These are phyloP conservation scores for Ptychadena robeensis DNA, from an alignment of 2,797 vertebrate genomes.

Conservation along the genomic window DNA sequence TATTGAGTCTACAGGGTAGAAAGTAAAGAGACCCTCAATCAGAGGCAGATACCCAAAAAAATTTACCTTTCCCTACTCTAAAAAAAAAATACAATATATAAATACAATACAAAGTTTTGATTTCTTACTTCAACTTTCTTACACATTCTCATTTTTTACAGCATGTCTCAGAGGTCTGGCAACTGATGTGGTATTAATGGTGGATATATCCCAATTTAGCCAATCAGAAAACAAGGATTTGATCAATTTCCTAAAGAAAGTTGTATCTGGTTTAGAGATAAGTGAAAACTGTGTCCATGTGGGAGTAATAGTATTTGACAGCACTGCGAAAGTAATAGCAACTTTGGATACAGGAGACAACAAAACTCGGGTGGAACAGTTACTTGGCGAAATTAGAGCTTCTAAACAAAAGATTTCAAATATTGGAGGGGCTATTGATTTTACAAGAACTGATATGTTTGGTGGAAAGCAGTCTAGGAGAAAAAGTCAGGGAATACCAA, in stretches of 20 bases:
- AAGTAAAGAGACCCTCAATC: too few species aligned
- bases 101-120: too few species aligned
- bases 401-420: conserved; percentile 54
- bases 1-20: too few species aligned
- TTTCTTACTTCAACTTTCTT: too few species aligned
- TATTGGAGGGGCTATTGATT: conserved; percentile 62
- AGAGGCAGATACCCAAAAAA: too few species aligned
- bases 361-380: conserved; percentile 54
- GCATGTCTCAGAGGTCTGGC: conserved; percentile 64
- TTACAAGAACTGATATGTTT: conserved; percentile 62
- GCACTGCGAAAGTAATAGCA: conserved; percentile 21
- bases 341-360: conserved; percentile 50
- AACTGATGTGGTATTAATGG: conserved; percentile 67
- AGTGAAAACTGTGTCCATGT: conserved; percentile 59
- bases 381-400: conserved; percentile 58
- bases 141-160: conserved; percentile 11
- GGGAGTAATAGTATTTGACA: conserved; percentile 63
- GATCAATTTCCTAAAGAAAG: conserved; percentile 62
- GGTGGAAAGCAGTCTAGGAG: conserved; percentile 55
- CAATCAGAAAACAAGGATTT: conserved; percentile 50
- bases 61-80: too few species aligned
- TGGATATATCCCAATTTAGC: conserved; percentile 63
- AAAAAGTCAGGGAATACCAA: conserved; percentile 64
- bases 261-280: conserved; percentile 63
- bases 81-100: too few species aligned